Evolutionary conservation across 1,140 invertebrate genomes (phyloP), one percentile per base, ranked within the genome.

Genomic region (Tribolium madens): DNA sequence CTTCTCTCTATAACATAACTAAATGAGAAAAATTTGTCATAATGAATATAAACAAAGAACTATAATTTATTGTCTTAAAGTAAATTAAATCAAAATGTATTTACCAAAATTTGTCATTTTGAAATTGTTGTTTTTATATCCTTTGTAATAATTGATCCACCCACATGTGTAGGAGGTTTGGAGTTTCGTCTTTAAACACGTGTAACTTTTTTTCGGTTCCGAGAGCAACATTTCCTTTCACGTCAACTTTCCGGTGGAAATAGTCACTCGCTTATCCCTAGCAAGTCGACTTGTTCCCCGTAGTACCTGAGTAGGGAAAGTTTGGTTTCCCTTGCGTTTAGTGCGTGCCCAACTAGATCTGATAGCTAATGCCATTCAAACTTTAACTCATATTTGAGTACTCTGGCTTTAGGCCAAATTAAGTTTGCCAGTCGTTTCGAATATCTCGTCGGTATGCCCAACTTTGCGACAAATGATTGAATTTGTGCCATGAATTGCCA

Each of bases 321-420:
- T 64, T 64, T 64, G 1, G 26, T 26, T 60, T 53, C 53, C 53
- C 53, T 26, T 60, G 57, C 26, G 57, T 33, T 64, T 2, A 13
- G 57, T 64, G 57, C 57, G 57, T 64, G 57, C 57, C 57, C 57
- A 64, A 64, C 57, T 64, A 64, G 57, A 64, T 64, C 57, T 64
- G 57, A 64, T 64, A 64, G 57, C 57, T 64, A 64, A 64, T 64
- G 57, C 57, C 57, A 64, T 64, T 64, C 57, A 64, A 64, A 64
- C 57, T 64, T 64, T 31, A 64, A 64, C 57, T 64, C 57, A 64
- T 64, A 64, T 33, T 64, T 64, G 57, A 64, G 57, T 33, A 33
- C 26, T 33, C 57, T 33, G 57, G 57, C 26, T 64, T 64, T 64
- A 64, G 57, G 57, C 57, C 21, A 33, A 64, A 64, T 64, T 64